Evolutionary conservation across 1,140 invertebrate genomes (phyloP), one percentile per base, ranked within the genome.

Genomic region (Elymnias hypermnestra): DNA sequence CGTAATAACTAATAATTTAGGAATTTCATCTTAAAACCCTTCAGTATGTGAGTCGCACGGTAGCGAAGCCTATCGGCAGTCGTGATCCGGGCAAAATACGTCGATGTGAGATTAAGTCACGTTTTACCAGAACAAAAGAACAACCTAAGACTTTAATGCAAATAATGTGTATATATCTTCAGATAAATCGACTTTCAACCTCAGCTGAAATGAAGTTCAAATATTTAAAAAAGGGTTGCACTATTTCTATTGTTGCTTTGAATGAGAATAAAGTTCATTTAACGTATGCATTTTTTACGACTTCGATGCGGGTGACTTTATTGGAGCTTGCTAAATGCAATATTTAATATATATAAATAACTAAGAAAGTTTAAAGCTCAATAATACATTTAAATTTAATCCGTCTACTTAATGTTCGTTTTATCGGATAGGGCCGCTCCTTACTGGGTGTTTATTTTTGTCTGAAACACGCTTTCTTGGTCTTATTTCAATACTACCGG

Each of bases 391-490:
- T n/a, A n/a, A n/a, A n/a, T n/a, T n/a, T n/a, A n/a, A n/a, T n/a
- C n/a, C n/a, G n/a, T n/a, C n/a, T n/a, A n/a, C n/a, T n/a, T n/a
- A n/a, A n/a, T n/a, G n/a, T n/a, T n/a, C n/a, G 23, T 37, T 52
- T 58, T 57, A 62, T 55, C 57, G 43, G 38, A 40, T 53, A 29
- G 54, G 23, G 48, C 53, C 28, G 61, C 31, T 47, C 54, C 56
- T 52, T 39, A 51, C 63, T 67, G 41, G 48, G 53, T 38, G 74
- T 78, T 79, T 78, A 71, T 75, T 76, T 74, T 67, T 36, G 55
- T 61, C 54, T 57, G 63, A 57, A 57, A 55, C 48, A 57, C 43
- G 35, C 25, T 48, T 46, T 33, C 35, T 45, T 62, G 9, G 33
- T 71, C 51, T 72, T 76, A 76, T 67, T 51, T 22, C 52, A 58